phyloP scores from a whole-genome alignment of 2,888 invertebrate genomes.

The Drosophila paucipuncta region DNA sequence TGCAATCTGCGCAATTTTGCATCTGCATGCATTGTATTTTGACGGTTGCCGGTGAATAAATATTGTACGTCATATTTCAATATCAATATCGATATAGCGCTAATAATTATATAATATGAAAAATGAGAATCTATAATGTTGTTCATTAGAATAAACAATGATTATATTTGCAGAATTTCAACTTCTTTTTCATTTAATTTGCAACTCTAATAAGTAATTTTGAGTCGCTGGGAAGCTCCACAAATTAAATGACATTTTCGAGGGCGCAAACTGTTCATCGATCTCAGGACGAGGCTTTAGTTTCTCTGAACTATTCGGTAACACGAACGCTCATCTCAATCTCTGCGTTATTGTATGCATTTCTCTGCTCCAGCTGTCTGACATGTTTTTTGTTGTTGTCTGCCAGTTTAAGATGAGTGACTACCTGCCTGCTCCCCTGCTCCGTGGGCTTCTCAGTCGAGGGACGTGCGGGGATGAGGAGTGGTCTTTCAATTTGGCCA shows the following conservation, averaged over 20 bases:
- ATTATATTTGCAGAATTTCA: not conserved
- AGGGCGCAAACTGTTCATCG: no score
- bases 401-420: constrained; percentile 36
- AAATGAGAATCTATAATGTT: not conserved
- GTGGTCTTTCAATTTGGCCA: constrained; percentile 57
- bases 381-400: constrained; percentile 42
- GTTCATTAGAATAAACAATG: not conserved
- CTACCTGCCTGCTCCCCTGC: constrained; percentile 4
- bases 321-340: not conserved
- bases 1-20: no score
- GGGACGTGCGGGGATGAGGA: no score
- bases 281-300: not conserved
- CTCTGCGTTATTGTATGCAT: not conserved
- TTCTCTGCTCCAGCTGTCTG: constrained; percentile 14
- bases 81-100: not conserved
- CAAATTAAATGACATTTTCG: not conserved
- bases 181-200: not conserved
- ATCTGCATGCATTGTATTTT: not conserved
- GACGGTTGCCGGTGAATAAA: no score
- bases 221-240: no score
- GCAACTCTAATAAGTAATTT: not conserved
- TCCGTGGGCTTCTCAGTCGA: not conserved
- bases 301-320: not conserved
- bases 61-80: no score
- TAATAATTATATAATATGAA: not conserved